Evolutionary conservation across 1,140 invertebrate genomes (phyloP), one percentile per base, ranked within the genome.

Genomic region (Oedothorax gibbosus): DNA sequence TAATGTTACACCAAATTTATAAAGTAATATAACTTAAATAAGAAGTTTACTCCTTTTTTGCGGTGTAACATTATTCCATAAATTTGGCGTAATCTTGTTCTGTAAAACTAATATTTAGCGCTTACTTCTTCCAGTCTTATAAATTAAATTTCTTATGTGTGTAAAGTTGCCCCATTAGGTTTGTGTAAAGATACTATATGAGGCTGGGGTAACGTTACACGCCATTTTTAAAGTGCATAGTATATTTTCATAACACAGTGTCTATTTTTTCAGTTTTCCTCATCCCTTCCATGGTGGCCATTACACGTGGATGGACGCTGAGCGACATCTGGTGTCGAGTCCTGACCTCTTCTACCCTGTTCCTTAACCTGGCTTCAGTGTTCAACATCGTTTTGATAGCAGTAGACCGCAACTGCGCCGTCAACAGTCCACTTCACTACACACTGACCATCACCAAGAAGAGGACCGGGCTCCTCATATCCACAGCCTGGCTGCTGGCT

Each of bases 351-450:
- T 14, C 77, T 0, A 69, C 75, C 14, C 18, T 86, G 7, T 80
- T 51, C 49, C 69, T 86, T 3, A 82, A 80, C 49, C 11, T 86
- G 14, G 85, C 56, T 0, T 78, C 75, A 0, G 72, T 83, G 11
- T 35, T 78, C 12, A 83, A 79, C 6, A 62, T 86, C 8, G 20
- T 86, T 54, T 57, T 86, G 12, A 83, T 86, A 8, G 85, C 85
- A 9, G 15, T 86, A 8, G 85, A 86, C 20, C 62, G 85, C 4
- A 83, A 86, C 50, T 83, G 73, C 21, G 85, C 85, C 7, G 79
- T 86, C 49, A 83, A 86, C 68, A 86, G 75, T 20, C 85, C 85
- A 4, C 49, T 86, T 7, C 85, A 86, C 15, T 86, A 86, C 57
- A 73, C 71, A 4, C n/a, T 73, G 21, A 86, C 85, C 21, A 82